Base-by-base conservation (phyloP, 2,113 vertebrate genomes). In the Muscicapa adusta region DNA sequence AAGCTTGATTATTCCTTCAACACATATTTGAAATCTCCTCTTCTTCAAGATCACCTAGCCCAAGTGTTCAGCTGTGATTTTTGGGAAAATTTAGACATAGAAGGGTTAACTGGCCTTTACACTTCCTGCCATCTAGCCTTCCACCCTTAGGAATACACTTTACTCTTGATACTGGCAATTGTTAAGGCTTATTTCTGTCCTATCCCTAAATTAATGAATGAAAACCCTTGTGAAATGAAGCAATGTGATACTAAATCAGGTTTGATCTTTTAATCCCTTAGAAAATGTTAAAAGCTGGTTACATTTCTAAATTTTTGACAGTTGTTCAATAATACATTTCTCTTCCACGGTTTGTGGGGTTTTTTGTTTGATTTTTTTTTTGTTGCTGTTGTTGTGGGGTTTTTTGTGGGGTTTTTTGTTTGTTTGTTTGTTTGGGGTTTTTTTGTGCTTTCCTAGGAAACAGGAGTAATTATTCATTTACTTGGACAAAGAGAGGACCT, bases 241-340 rank as follows among this genome's bases (percentile, higher is more conserved):
- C 22, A 85, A 43, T 53, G 15, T 85, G 51, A 25, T 85, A 57
- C 60, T 85, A 89, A 94, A 94, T 90, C 54, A 92, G 8, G 23
- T 87, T 61, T 93, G 91, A 84, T 67, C 50, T 93, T 93, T 89
- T 70, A 91, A 63, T 88, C 29, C 25, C 85, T 61, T 60, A 48
- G 67, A 87, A 95, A 93, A 57, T 33, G 22, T n/a, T 79, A 38
- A 72, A 57, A 88, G 34, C 61, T 89, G 38, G 26, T 18, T 73
- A 66, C 2, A 36, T 76, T 88, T 91, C 87, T 73, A 66, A 40
- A 62, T 54, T 93, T 91, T 89, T 91, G 58, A 34, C 63, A 93
- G 54, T 66, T 83, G 14, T 50, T 95, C 87, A 89, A 96, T 75
- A 91, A 53, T 24, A 34, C 4, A 2, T 12, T 42, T 48, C 47